Evolutionary conservation across 2,888 invertebrate species (phyloP), one percentile per base, ranked within the genome.

Genomic region (Ichneumoninae sp.): DNA sequence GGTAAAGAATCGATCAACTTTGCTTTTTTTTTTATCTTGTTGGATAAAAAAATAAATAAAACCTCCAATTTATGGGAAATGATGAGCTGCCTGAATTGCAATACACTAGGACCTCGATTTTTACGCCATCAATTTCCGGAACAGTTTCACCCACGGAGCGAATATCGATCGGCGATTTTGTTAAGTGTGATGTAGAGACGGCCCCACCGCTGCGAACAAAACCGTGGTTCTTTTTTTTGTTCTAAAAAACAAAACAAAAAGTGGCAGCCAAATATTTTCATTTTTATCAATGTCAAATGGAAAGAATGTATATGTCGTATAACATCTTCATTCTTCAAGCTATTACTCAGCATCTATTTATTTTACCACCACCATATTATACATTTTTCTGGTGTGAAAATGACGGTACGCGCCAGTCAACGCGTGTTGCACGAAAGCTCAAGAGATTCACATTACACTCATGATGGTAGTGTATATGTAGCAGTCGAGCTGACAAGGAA

Each of bases 1-100:
- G 76, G 68, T 60, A 73, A 73, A 57, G 70, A 70, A 73, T 66
- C 76, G 75, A 83, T 68, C 76, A 44, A 63, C 81, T 84, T 81
- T 81, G 83, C 52, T 33, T 33, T 77, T 83, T 33, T 81, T 83
- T 74, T 16, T 74, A 69, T 52, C 5, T 57, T 8, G 26, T 3
- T 26, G 10, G 57, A 26, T 57, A 57, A 26, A 10, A 26, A 22
- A 26, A 13, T 22, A 10, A 26, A 22, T 10, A 19, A 19, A 19
- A 33, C 7, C 33, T 33, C 33, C 7, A 6, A 33, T 7, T 33
- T 33, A 7, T 6, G 7, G 6, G 7, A 33, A 33, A 33, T 6
- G 0, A 33, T 33, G 7, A 33, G 33, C 33, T 0, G 6, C 0
- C 6, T 6, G 33, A 33, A 33, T 33, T 33, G 1, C 1, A 7